These are phyloP conservation scores for Saxicola maurus DNA, from an alignment of 2,797 vertebrate genomes.

Conservation along the genomic window DNA sequence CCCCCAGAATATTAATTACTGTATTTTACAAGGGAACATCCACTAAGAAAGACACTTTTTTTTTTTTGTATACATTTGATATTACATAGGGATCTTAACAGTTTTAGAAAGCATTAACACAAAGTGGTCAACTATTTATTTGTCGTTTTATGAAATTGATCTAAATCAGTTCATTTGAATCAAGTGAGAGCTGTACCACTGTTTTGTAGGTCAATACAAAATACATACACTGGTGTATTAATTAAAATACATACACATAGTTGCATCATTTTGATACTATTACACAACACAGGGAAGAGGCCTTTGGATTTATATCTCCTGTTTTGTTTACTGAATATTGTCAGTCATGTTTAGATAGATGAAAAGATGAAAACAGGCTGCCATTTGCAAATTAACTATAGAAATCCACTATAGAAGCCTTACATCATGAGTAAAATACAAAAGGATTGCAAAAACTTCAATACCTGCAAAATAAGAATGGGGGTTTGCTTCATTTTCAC, in stretches of 20 bases:
- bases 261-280: not conserved
- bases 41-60: not conserved
- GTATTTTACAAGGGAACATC: not conserved
- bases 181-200: not conserved
- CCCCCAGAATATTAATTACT: not conserved
- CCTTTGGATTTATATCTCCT: not conserved
- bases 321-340: not conserved
- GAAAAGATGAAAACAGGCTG: not conserved
- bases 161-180: not conserved
- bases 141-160: not conserved
- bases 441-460: not conserved
- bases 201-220: not conserved
- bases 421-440: not conserved
- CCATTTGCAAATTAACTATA: not conserved
- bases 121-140: not conserved
- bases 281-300: not conserved
- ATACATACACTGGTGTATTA: not conserved
- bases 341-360: not conserved
- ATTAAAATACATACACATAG: not conserved
- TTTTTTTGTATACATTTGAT: not conserved
- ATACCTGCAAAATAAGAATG: slow-evolving; percentile 37
- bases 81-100: not conserved
- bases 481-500: not conserved
- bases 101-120: not conserved
- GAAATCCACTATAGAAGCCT: not conserved